A percentile compares a stretch with the other conserved stretches of the same genome.
Evolutionary conservation across 2,113 vertebrate genomes (phyloP).

Genomic region (Rhinolophus ferrumequinum): DNA sequence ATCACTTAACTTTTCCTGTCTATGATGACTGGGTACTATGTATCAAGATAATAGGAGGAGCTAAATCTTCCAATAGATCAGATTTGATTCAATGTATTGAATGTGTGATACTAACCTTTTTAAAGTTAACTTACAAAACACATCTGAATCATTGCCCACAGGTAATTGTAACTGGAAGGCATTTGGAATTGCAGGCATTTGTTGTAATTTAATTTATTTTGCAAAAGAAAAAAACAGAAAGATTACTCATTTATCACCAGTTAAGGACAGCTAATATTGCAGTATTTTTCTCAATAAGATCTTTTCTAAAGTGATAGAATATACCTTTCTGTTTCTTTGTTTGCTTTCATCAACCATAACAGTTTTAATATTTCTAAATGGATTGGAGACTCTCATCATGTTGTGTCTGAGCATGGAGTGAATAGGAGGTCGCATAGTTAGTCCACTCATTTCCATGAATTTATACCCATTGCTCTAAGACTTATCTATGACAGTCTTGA

Average conservation of each 20-base stretch:
- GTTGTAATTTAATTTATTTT: neutral
- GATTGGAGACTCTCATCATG: neutral
- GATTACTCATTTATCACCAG: neutral
- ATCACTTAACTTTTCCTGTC: neutral
- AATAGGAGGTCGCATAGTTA: neutral
- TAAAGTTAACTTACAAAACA: neutral
- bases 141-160: neutral
- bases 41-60: neutral
- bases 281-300: neutral
- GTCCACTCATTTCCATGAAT: neutral
- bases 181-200: neutral
- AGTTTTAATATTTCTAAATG: neutral
- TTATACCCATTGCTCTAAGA: neutral
- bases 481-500: neutral
- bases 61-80: neutral
- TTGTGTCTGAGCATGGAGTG: neutral
- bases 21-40: neutral
- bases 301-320: neutral
- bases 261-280: neutral
- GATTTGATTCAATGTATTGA: neutral
- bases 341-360: neutral
- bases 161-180: neutral
- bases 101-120: neutral
- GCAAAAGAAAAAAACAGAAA: neutral
- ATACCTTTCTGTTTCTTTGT: neutral